Evolutionary conservation across 2,113 vertebrate species (phyloP).

Genomic region (Lonchura striata): DNA sequence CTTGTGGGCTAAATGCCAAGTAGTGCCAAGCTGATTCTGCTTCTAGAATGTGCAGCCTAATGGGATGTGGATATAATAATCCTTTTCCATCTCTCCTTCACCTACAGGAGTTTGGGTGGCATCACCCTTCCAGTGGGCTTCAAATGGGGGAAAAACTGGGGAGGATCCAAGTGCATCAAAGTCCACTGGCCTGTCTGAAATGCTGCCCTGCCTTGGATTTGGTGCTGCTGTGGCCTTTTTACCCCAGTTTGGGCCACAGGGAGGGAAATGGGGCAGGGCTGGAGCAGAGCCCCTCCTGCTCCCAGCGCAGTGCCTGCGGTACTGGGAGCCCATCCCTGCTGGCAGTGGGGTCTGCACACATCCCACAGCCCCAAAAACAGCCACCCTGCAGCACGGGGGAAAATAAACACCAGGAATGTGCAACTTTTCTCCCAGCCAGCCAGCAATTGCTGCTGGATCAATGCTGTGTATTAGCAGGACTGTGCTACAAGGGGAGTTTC

Average conservation of each 20-base stretch:
- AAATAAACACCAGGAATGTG: neutral
- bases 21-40: neutral
- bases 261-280: neutral
- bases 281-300: neutral
- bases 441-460: neutral
- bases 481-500: neutral
- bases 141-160: neutral
- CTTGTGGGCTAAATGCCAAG: neutral
- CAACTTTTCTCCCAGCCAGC: neutral
- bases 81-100: neutral
- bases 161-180: neutral
- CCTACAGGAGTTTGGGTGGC: neutral
- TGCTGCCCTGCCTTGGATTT: neutral
- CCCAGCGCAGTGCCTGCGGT: rapidly evolving
- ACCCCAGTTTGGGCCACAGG: neutral
- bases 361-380: neutral
- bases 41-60: rapidly evolving
- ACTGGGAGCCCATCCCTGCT: rapidly evolving
- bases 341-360: neutral
- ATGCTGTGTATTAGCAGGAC: neutral
- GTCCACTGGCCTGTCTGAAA: neutral
- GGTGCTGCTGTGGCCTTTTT: neutral
- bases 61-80: neutral
- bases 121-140: neutral
- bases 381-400: neutral